These are phyloP conservation scores for Prorops nasuta DNA, from an alignment of 1,140 invertebrate genomes.

Conservation along the genomic window DNA sequence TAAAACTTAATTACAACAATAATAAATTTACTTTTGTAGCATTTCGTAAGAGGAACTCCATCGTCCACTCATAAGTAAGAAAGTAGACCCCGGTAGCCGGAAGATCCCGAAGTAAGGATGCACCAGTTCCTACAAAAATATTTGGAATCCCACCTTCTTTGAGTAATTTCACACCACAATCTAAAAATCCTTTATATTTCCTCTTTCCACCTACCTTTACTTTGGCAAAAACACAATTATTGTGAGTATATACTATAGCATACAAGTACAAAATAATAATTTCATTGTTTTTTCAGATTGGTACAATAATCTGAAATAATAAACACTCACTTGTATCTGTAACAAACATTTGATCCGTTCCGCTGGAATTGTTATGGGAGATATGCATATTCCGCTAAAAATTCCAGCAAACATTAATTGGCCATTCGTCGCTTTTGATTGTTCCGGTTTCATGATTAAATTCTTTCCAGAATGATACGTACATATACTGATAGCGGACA, in stretches of 20 bases:
- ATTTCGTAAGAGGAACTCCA: slow-evolving; percentile 52
- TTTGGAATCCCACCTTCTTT: slow-evolving; percentile 66
- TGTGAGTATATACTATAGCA: slow-evolving; percentile 27
- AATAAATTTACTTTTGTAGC: slow-evolving; percentile 37
- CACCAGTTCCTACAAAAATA: slow-evolving; percentile 67
- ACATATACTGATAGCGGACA: slow-evolving; percentile 64
- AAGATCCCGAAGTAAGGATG: slow-evolving; percentile 67
- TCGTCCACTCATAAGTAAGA: slow-evolving; percentile 64
- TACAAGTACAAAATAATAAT: no score
- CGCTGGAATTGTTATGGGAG: slow-evolving; percentile 68
- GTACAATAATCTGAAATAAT: no score
- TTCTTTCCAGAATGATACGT: slow-evolving; percentile 66
- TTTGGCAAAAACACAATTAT: not conserved
- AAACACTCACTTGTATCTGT: slow-evolving; percentile 45
- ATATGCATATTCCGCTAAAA: slow-evolving; percentile 63
- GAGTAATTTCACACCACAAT: slow-evolving; percentile 64
- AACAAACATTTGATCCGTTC: slow-evolving; percentile 71
- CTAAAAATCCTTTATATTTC: slow-evolving; percentile 65
- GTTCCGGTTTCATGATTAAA: slow-evolving; percentile 51
- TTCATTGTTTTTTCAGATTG: no score
- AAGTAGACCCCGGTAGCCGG: slow-evolving; percentile 71
- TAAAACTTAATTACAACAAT: no score
- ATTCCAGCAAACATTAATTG: slow-evolving; percentile 67
- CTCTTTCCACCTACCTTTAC: slow-evolving; percentile 43
- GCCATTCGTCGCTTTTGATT: slow-evolving; percentile 51